A percentile compares a stretch with the other conserved stretches of the same genome.
Conservation (phyloP, 2,113 vertebrate genomes). For the Proteles cristata region DNA sequence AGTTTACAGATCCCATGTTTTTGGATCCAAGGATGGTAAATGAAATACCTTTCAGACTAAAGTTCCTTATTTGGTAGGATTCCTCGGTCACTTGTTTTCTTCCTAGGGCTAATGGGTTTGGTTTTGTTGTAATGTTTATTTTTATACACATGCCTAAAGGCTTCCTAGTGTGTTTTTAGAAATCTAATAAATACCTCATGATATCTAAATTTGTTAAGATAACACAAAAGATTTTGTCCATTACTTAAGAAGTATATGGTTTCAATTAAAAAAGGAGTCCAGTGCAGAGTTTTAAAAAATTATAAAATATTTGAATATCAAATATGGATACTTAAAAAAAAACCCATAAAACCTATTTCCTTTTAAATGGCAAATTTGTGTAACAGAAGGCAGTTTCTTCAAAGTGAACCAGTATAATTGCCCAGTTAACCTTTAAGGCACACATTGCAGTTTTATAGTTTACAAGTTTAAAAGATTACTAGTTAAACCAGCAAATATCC, state of each 20-base stretch:
- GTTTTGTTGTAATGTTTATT: conserved; percentile 59
- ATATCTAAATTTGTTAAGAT: conserved; percentile 58
- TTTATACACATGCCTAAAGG: conserved; percentile 58
- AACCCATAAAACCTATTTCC: background rate
- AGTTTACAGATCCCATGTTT: conserved; percentile 1
- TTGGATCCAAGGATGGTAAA: conserved; percentile 18
- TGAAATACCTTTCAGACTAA: conserved; percentile 41
- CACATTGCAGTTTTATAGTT: background rate
- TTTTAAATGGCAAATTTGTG: conserved; percentile 19
- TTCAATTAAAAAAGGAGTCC: conserved; percentile 16
- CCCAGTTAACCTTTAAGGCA: background rate
- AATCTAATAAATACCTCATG: conserved; percentile 62
- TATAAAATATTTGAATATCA: conserved; percentile 41
- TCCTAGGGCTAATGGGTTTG: conserved; percentile 8
- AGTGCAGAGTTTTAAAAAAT: conserved; percentile 36
- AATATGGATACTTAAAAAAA: background rate
- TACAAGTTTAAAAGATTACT: background rate
- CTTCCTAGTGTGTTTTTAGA: conserved; percentile 19
- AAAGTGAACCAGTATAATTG: background rate
- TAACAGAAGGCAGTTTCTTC: background rate
- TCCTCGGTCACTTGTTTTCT: conserved; percentile 34
- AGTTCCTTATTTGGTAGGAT: conserved; percentile 57
- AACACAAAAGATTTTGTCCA: conserved; percentile 40
- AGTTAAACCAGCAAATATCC: background rate
- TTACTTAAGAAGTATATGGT: background rate